Evolutionary conservation across 2,113 vertebrate genomes (phyloP), one percentile per base, ranked within the genome.

Genomic region (Macaca mulatta): DNA sequence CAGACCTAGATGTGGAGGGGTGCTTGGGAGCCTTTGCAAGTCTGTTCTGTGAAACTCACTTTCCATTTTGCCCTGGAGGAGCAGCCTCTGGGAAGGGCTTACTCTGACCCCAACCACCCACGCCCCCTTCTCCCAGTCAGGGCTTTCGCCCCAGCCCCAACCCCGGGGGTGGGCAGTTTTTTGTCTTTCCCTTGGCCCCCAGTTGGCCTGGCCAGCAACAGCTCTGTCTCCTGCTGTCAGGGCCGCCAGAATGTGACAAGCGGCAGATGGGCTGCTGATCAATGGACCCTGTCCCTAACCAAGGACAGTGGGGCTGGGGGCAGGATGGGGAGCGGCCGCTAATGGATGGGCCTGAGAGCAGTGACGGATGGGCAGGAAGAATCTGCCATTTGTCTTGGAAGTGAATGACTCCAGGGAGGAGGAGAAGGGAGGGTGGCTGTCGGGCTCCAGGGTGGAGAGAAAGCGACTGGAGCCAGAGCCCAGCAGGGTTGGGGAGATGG

Each of bases 301-400:
- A 99, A 99, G 99, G 99, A 99, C 99, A 97, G 98, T 97, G 98
- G 99, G 99, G 99, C 99, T 99, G 99, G 97, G 97, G 92, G 90
- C 88, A 87, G 96, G 94, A 92, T 0, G 38, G 75, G 96, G 90
- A 96, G 92, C 55, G 2, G 78, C 84, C 0, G 32, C 96, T 98
- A 96, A 98, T 85, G 95, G 96, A 98, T 96, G 97, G 97, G 94
- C 92, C 70, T 2, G 0, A 88, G 79, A 98, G 97, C 98, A 97
- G 98, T 99, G 99, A 99, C 99, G 99, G 99, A 99, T 99, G 99
- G 99, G 98, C 99, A 99, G 98, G 98, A 99, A 99, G 98, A 98
- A 97, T 97, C 93, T 95, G 98, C 99, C 99, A 99, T 99, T 99
- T 99, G 99, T 99, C 99, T 99, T 98, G 97, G 99, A 99, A 99